A percentile compares a stretch with the other conserved stretches of the same genome.
phyloP scores from a whole-genome alignment of 2,797 vertebrate species.

The Neoniphon sammara region DNA sequence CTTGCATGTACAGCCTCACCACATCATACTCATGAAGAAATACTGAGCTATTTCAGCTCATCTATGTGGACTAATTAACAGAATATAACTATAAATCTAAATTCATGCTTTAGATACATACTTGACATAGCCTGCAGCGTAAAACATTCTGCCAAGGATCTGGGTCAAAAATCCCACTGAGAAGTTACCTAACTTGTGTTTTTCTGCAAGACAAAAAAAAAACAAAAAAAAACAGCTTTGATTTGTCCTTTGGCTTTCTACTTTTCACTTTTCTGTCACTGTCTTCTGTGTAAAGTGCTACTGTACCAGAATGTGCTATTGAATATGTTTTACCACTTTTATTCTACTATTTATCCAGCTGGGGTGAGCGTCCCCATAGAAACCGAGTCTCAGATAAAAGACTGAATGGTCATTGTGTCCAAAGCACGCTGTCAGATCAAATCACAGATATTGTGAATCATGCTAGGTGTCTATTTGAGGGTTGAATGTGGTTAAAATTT shows the following conservation, averaged over 20 bases:
- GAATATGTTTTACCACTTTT: not conserved
- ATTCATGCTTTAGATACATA: conserved; percentile 20
- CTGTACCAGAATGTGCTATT: conserved; percentile 8
- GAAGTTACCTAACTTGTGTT: conserved; percentile 42
- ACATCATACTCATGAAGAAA: conserved; percentile 3
- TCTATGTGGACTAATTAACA: conserved; percentile 36
- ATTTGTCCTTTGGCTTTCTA: conserved; percentile 29
- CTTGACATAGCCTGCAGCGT: conserved; percentile 45
- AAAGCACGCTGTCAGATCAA: too few relatives aligned
- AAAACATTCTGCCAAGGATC: conserved; percentile 44
- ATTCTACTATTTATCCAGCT: not conserved
- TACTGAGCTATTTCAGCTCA: conserved; percentile 26
- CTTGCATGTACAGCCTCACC: conserved; percentile 34
- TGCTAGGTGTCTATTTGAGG: too few relatives aligned
- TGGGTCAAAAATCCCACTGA: conserved; percentile 67
- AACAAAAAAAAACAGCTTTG: too few relatives aligned
- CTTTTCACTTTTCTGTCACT: conserved; percentile 12
- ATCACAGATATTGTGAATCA: too few relatives aligned
- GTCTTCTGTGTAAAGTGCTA: conserved; percentile 5
- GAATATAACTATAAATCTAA: conserved; percentile 31
- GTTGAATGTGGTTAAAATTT: too few relatives aligned
- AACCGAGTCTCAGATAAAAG: not conserved
- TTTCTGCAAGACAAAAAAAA: conserved; percentile 19
- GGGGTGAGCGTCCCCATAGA: too few relatives aligned
- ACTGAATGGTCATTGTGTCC: too few relatives aligned